These are phyloP conservation scores for Xiphydria camelus DNA, from an alignment of 2,888 invertebrate genomes.

Conservation along the genomic window DNA sequence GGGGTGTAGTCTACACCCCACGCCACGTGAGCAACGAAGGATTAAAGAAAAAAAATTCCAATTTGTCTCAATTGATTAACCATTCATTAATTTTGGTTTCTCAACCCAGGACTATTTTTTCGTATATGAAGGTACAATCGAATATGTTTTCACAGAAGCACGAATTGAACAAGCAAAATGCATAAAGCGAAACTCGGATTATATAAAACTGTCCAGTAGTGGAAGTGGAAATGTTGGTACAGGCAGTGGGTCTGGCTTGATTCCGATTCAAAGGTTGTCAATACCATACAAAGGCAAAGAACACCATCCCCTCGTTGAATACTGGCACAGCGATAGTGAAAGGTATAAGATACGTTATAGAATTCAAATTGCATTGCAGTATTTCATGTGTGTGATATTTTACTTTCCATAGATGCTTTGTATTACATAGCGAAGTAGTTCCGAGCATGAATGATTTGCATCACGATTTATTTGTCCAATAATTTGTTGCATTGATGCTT, in stretches of 20 bases:
- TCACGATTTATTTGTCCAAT: too few relatives aligned
- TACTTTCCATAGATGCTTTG: too few relatives aligned
- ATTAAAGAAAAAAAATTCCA: neutral
- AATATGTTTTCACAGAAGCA: constrained; percentile 40
- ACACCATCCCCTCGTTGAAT: constrained; percentile 61
- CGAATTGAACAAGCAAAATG: constrained; percentile 57
- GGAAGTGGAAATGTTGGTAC: constrained; percentile 40
- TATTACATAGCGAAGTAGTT: too few relatives aligned
- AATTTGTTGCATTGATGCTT: too few relatives aligned
- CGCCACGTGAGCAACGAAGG: too few relatives aligned
- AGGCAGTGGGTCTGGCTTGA: constrained; percentile 38
- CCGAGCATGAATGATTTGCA: too few relatives aligned
- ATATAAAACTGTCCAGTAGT: constrained; percentile 50
- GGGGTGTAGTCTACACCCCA: too few relatives aligned
- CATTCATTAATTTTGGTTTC: too few relatives aligned
- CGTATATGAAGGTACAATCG: neutral
- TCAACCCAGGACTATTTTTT: too few relatives aligned
- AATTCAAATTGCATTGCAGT: too few relatives aligned
- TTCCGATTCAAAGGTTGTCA: constrained; percentile 55
- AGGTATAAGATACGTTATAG: constrained; percentile 45
- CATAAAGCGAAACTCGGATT: constrained; percentile 54
- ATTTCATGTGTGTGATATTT: too few relatives aligned
- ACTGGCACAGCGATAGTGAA: constrained; percentile 57
- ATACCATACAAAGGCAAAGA: constrained; percentile 55
- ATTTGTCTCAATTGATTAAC: too few relatives aligned